Evolutionary conservation across 23 tunicate genomes (phyloP), one percentile per base, ranked within the genome.

Genomic region (Trididemnum clinides): DNA sequence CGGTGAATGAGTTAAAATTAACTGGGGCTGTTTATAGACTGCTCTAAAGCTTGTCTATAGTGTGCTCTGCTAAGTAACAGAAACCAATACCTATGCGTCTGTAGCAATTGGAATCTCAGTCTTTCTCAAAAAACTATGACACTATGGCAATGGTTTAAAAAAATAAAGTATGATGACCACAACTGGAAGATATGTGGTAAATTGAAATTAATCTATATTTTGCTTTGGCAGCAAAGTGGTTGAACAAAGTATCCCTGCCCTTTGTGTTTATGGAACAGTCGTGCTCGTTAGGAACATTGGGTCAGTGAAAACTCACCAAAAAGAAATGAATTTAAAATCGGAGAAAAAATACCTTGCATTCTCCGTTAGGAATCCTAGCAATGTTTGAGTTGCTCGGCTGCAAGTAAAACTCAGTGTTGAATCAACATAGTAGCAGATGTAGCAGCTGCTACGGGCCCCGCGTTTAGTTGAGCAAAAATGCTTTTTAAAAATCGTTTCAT

Each of bases 351-450:
- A n/a, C n/a, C n/a, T n/a, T n/a, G n/a, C n/a, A n/a, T n/a, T n/a
- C n/a, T n/a, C n/a, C n/a, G n/a, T n/a, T 39, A 19, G 27, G 39
- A 19, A 38, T 39, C 28, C 64, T 39, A 44, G 58, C 1, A 58
- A 30, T 12, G 72, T 57, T 18, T 57, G 12, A 57, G 23, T 80
- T n/a, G 0, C 64, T 44, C 71, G 73, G 12, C 39, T 49, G 28
- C 84, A 80, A 0, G 58, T 80, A 21, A 80, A 54, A 39, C 84
- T 80, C n/a, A n/a, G n/a, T n/a, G n/a, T n/a, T n/a, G n/a, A n/a
- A n/a, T n/a, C n/a, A n/a, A n/a, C n/a, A n/a, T n/a, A n/a, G n/a
- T n/a, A n/a, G n/a, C n/a, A n/a, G n/a, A n/a, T n/a, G n/a, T n/a
- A n/a, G n/a, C n/a, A n/a, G n/a, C n/a, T n/a, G n/a, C n/a, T n/a